Evolutionary conservation across 2,113 vertebrate species (phyloP), one percentile per base, ranked within the genome.

Genomic region (Craseonycteris thonglongyai): DNA sequence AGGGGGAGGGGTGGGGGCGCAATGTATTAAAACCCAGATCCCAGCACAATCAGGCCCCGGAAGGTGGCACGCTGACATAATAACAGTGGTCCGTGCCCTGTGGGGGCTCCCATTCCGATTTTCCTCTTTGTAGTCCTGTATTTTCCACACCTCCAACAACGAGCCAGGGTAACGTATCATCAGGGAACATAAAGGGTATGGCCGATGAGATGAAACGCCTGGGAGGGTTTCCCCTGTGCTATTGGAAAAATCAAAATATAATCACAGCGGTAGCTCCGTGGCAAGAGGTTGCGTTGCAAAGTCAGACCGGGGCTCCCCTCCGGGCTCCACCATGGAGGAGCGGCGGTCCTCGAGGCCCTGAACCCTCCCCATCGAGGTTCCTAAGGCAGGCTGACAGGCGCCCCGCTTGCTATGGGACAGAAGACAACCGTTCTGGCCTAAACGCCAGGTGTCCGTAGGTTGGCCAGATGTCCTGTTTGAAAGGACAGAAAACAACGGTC

Each of bases 131-230:
- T 47, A 66, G 45, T 89, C 79, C 28, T 86, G 38, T 51, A 66
- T 78, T 81, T 93, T 93, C 30, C 82, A 72, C 68, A 54, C 81
- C 85, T 87, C 45, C 65, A 93, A 89, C 71, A 74, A 92, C 69
- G 75, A 68, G 74, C 56, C 72, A 56, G 24, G 56, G n/a, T 83
- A 83, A 69, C 59, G 61, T 71, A 90, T 38, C 83, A 87, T 83
- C 63, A 80, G 74, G 87, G 65, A 56, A 95, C 95, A 83, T 15
- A 83, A 83, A n/a, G n/a, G n/a, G n/a, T n/a, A n/a, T n/a, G n/a
- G n/a, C n/a, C n/a, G 35, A 87, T 63, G 5, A 18, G 80, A 75
- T 51, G 49, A 91, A 95, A 61, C 47, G 54, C 12, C 33, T 91
- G 30, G 10, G 74, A 90, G 49, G 71, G 69, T 93, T 93, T 94